Evolutionary conservation across 2,888 invertebrate genomes (phyloP).

Genomic region (Rhabditoides inermis): DNA sequence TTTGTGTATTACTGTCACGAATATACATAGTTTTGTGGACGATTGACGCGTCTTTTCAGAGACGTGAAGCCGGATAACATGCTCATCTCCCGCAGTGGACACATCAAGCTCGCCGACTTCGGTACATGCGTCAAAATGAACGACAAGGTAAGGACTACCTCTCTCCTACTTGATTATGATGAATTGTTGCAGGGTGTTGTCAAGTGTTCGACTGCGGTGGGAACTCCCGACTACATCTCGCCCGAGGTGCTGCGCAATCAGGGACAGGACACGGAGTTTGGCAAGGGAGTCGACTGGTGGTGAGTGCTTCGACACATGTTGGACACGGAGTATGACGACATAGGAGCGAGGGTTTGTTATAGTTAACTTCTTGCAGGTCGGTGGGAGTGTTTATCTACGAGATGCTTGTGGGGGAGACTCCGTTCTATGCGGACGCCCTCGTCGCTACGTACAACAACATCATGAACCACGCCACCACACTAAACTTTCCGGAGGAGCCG

Average conservation of each 20-base stretch:
- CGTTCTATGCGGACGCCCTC: slow-evolving; percentile 95
- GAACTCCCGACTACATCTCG: slow-evolving; percentile 97
- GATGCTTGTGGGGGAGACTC: slow-evolving; percentile 91
- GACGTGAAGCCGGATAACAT: slow-evolving; percentile 82
- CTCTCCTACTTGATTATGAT: neutral
- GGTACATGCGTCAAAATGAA: slow-evolving; percentile 99
- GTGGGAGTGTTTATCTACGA: slow-evolving; percentile 97
- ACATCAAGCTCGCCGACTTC: slow-evolving; percentile 95
- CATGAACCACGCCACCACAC: slow-evolving; percentile 93
- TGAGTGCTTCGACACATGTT: neutral
- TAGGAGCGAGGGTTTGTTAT: neutral
- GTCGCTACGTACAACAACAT: slow-evolving; percentile 97
- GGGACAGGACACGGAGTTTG: slow-evolving; percentile 87
- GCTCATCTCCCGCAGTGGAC: slow-evolving; percentile 62
- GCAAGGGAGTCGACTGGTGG: slow-evolving; percentile 72
- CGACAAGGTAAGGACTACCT: slow-evolving; percentile 8
- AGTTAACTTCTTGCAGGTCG: slow-evolving; percentile 66
- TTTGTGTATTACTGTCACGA: neutral
- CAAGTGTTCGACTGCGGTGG: slow-evolving; percentile 91
- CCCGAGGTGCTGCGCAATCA: slow-evolving; percentile 96
- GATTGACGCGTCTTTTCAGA: slow-evolving; percentile 6
- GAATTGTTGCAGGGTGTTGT: slow-evolving; percentile 69
- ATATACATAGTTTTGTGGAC: neutral
- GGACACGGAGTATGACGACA: neutral
- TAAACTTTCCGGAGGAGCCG: slow-evolving; percentile 82